Percentiles rank a stretch among this genome's conserved stretches.
These are phyloP conservation scores for Stenolophus ochropezus DNA, from an alignment of 2,888 invertebrate genomes.

Conservation along the genomic window DNA sequence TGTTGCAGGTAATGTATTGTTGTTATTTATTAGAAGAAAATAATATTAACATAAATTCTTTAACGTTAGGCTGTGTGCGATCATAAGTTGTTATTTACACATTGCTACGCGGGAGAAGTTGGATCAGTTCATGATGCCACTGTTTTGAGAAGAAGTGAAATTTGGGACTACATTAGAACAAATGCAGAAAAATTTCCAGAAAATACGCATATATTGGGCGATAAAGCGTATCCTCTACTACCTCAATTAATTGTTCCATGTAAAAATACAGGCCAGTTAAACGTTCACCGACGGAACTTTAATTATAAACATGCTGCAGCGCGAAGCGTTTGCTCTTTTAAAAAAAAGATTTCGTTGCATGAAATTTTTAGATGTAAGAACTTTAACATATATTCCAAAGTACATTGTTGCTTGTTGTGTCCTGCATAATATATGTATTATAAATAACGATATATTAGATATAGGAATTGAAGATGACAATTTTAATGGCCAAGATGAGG, in stretches of 20 bases:
- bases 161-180: slow-evolving; percentile 25
- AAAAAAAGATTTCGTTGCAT: slow-evolving; percentile 20
- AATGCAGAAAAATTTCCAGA: slow-evolving; percentile 27
- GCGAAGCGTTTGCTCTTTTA: slow-evolving; percentile 15
- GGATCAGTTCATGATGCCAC: slow-evolving; percentile 59
- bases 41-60: neutral
- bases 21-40: neutral
- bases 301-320: slow-evolving; percentile 16
- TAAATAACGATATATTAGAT: slow-evolving; percentile 7
- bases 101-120: slow-evolving; percentile 45
- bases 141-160: slow-evolving; percentile 44
- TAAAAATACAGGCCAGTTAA: slow-evolving; percentile 14
- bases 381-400: slow-evolving; percentile 14
- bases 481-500: neutral
- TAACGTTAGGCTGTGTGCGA: slow-evolving; percentile 45
- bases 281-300: neutral
- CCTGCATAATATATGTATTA: slow-evolving; percentile 2
- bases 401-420: slow-evolving; percentile 11
- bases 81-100: slow-evolving; percentile 31
- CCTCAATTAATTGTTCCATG: slow-evolving; percentile 4
- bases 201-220: slow-evolving; percentile 17
- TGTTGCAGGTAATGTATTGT: neutral
- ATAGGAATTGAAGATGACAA: neutral
- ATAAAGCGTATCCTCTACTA: slow-evolving; percentile 22
- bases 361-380: slow-evolving; percentile 7